These are phyloP conservation scores for Gobionotothen gibberifrons DNA, from an alignment of 2,797 vertebrate genomes.

Conservation along the genomic window DNA sequence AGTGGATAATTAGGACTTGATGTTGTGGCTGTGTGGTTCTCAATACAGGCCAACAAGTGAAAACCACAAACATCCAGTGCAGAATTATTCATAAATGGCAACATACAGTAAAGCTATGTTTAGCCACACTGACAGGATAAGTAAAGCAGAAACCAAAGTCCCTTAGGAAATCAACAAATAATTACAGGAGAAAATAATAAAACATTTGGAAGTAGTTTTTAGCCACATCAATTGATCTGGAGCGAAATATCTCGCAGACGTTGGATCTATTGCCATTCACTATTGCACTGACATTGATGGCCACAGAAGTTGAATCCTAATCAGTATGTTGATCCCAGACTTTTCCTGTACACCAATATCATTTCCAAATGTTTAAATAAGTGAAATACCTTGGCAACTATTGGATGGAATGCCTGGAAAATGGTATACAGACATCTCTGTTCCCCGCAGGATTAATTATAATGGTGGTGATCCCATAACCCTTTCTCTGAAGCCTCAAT, in stretches of 20 bases:
- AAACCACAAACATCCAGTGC: conserved; percentile 22
- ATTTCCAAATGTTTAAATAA: background rate
- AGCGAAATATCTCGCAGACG: conserved; percentile 7
- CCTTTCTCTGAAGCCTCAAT: background rate
- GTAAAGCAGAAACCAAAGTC: background rate
- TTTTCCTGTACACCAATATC: background rate
- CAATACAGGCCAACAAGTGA: conserved; percentile 29
- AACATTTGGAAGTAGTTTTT: conserved; percentile 4
- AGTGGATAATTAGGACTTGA: conserved; percentile 15
- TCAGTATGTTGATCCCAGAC: background rate
- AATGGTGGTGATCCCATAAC: background rate
- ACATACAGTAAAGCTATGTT: conserved; percentile 15
- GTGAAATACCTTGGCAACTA: background rate
- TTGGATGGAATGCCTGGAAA: background rate
- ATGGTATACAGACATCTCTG: background rate
- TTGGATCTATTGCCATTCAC: background rate
- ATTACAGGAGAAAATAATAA: conserved; percentile 15
- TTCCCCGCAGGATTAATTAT: background rate
- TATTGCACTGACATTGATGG: background rate
- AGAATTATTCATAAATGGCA: conserved; percentile 27
- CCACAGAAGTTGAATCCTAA: background rate
- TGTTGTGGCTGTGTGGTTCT: conserved; percentile 26
- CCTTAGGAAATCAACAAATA: conserved; percentile 31
- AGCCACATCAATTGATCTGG: background rate
- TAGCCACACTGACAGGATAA: conserved; percentile 3